Evolutionary conservation across 2,797 vertebrate genomes (phyloP).

Genomic region (Neomorphus geoffroyi): DNA sequence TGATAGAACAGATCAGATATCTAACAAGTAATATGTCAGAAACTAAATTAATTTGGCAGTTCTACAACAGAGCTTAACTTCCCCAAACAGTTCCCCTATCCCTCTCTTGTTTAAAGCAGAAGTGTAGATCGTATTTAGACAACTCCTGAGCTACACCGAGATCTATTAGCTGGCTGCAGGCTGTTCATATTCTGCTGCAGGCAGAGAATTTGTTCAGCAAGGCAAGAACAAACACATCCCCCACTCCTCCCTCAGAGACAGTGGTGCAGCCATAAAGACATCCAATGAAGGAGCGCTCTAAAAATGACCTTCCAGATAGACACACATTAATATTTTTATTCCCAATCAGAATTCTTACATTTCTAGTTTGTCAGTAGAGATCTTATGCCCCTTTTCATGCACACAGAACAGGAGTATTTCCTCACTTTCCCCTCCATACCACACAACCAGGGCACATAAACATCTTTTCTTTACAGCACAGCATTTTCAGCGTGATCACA

Average conservation of each 20-base stretch:
- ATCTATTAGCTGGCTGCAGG: background rate
- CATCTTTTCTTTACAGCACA: background rate
- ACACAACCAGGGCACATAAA: background rate
- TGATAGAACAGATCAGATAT: slow-evolving; percentile 21
- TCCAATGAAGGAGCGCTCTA: background rate
- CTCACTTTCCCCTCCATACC: background rate
- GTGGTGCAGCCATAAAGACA: no score
- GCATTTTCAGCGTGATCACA: background rate
- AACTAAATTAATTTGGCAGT: slow-evolving; percentile 17
- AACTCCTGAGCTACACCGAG: background rate
- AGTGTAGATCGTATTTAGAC: background rate
- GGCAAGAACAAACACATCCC: background rate
- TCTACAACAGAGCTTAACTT: background rate
- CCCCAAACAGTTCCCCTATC: background rate
- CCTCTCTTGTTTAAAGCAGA: background rate
- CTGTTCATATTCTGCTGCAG: background rate
- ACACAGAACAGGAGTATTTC: background rate
- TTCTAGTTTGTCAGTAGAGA: background rate
- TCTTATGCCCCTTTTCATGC: background rate
- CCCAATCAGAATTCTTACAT: background rate
- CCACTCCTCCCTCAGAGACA: no score
- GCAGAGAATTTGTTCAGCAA: background rate
- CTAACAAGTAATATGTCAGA: slow-evolving; percentile 16
- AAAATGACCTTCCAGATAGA: background rate
- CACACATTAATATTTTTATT: background rate